These are phyloP conservation scores for Poeciliopsis turneri DNA, from an alignment of 2,797 vertebrate species.

Conservation along the genomic window DNA sequence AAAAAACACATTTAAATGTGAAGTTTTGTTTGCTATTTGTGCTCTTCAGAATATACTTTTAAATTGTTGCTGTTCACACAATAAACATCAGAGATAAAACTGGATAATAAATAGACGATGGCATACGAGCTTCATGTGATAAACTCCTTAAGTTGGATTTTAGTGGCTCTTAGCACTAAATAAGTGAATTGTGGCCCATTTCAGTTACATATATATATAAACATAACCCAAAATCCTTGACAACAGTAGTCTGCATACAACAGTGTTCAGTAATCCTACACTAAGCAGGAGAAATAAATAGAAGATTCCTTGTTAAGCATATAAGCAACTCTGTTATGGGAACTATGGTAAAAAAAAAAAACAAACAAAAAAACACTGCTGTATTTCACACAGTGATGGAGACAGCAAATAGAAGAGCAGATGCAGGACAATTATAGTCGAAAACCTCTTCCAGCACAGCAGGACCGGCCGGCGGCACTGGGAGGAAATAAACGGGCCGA, in stretches of 20 bases:
- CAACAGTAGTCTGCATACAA: slow-evolving; percentile 64
- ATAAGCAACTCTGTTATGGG: slow-evolving; percentile 61
- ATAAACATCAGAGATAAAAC: slow-evolving; percentile 2
- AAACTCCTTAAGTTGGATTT: slow-evolving; percentile 1
- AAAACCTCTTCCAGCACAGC: slow-evolving; percentile 43
- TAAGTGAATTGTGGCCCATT: slow-evolving; percentile 65
- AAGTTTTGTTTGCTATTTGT: slow-evolving; percentile 24
- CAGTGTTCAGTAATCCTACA: slow-evolving; percentile 57
- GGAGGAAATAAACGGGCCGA: slow-evolving; percentile 64
- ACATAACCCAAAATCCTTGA: slow-evolving; percentile 47
- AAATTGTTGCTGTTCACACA: slow-evolving; percentile 5
- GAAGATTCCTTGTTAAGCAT: slow-evolving; percentile 37
- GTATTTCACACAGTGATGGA: slow-evolving; percentile 57
- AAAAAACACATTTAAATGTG: slow-evolving; percentile 20
- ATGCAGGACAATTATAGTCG: slow-evolving; percentile 68
- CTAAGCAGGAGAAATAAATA: slow-evolving; percentile 65
- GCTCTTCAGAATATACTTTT: slow-evolving; percentile 11
- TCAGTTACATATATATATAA: slow-evolving; percentile 71
- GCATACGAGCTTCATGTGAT: slow-evolving; percentile 18
- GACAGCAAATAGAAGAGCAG: slow-evolving; percentile 63
- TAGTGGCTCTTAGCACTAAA: slow-evolving; percentile 23
- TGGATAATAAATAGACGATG: slow-evolving; percentile 8
- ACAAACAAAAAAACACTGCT: slow-evolving; percentile 28
- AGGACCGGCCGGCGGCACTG: slow-evolving; percentile 71
- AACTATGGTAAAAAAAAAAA: slow-evolving; percentile 45